Percentiles rank a stretch among this genome's conserved stretches.
phyloP scores from a whole-genome alignment of 2,888 invertebrate genomes.

The Drosophila demipolita region DNA sequence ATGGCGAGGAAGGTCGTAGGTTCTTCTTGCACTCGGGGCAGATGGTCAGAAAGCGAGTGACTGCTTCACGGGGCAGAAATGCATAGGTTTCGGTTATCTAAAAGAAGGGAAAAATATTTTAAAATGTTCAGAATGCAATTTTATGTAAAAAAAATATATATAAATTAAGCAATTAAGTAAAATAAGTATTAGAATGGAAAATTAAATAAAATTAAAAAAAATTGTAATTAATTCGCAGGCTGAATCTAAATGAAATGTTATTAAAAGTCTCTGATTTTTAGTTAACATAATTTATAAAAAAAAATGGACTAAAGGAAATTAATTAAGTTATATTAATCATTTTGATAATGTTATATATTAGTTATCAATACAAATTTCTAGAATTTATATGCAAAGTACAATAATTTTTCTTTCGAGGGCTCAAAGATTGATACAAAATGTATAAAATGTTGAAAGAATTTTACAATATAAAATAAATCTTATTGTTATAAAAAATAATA shows the following conservation, averaged over 20 bases:
- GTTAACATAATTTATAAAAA: neutral
- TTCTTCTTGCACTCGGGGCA: constrained; percentile 92
- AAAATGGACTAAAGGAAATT: neutral
- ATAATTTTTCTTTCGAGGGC: no score
- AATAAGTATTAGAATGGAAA: neutral
- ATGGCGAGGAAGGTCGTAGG: constrained; percentile 83
- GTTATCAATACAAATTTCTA: no score
- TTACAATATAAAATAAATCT: neutral
- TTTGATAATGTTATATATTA: neutral
- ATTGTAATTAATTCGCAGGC: no score
- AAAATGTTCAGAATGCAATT: neutral
- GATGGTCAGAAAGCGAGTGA: constrained; percentile 97
- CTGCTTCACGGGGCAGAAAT: constrained; percentile 97
- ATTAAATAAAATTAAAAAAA: neutral
- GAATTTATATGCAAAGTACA: no score
- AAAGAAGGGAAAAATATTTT: neutral
- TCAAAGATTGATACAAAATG: no score
- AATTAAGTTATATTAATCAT: neutral
- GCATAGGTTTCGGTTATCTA: constrained; percentile 98
- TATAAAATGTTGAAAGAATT: neutral
- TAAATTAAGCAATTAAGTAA: neutral
- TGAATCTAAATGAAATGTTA: neutral
- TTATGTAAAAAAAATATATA: neutral
- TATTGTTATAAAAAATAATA: neutral
- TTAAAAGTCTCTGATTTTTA: neutral